phyloP scores from a whole-genome alignment of 2,797 vertebrate genomes.

The Smutsia temminckii region DNA sequence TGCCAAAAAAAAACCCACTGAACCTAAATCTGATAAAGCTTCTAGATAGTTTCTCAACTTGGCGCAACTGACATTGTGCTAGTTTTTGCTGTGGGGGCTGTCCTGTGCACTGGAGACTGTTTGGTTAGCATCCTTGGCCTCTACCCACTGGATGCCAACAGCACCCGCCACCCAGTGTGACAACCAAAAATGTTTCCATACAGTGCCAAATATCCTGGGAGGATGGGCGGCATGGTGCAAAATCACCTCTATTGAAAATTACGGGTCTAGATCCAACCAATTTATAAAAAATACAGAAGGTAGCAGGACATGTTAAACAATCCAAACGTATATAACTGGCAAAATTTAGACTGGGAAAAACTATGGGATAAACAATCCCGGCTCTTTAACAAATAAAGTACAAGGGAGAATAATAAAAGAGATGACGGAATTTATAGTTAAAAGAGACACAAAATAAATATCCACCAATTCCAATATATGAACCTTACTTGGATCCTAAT shows the following conservation, averaged over 20 bases:
- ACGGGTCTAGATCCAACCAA: not conserved
- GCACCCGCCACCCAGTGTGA: not conserved
- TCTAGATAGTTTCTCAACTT: not conserved
- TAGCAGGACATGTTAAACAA: not conserved
- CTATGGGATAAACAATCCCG: not conserved
- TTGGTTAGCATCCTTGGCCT: not conserved
- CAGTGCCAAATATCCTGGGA: not conserved
- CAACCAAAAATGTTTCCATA: not conserved
- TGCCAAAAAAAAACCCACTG: not conserved
- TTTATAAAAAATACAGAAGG: constrained; percentile 27
- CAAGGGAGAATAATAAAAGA: not conserved
- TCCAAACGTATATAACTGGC: not conserved
- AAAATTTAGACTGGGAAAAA: constrained; percentile 37
- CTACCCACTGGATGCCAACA: not conserved
- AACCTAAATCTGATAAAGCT: not conserved
- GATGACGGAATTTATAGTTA: not conserved
- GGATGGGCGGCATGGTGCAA: not conserved
- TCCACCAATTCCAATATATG: not conserved
- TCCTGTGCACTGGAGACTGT: not conserved
- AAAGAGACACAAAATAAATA: not conserved
- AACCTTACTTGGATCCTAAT: not conserved
- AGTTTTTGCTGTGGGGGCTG: not conserved
- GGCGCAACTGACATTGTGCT: not conserved
- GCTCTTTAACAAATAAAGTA: constrained; percentile 32
- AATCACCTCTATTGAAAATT: constrained; percentile 17